phyloP scores from a whole-genome alignment of 2,888 invertebrate species.

The Phania funesta region DNA sequence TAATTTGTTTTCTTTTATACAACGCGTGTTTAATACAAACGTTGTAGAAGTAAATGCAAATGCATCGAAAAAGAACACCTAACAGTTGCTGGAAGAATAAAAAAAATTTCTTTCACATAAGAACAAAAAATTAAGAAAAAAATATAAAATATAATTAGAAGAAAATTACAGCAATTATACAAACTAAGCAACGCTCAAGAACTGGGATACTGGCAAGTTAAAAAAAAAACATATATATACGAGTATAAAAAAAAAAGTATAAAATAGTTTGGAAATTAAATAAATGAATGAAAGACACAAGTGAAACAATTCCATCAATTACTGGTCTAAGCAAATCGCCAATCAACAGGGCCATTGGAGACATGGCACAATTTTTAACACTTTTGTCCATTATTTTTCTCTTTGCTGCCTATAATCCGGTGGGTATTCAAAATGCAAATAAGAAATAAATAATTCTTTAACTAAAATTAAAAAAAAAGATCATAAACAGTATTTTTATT shows the following conservation, averaged over 20 bases:
- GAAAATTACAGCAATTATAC: not conserved
- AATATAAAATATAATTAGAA: too few species aligned
- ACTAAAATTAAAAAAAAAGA: not conserved
- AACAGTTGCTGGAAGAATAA: constrained; percentile 2
- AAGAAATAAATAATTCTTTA: not conserved
- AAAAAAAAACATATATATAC: too few species aligned
- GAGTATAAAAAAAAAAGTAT: not conserved
- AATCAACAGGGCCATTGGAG: constrained; percentile 19
- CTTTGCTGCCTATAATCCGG: constrained; percentile 46
- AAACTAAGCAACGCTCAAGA: too few species aligned
- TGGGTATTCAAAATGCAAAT: constrained; percentile 33
- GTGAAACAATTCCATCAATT: constrained; percentile 18
- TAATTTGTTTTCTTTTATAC: constrained; percentile 7
- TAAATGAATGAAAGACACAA: too few species aligned
- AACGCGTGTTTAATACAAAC: constrained; percentile 36
- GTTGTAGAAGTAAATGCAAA: constrained; percentile 21
- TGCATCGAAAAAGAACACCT: not conserved
- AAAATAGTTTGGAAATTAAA: too few species aligned
- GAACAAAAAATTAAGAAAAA: not conserved
- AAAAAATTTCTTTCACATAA: not conserved
- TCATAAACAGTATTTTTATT: too few species aligned
- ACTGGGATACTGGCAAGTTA: too few species aligned
- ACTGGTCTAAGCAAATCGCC: constrained; percentile 36
- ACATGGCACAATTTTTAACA: constrained; percentile 54
- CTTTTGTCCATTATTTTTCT: constrained; percentile 45